Evolutionary conservation across 2,113 vertebrate species (phyloP).

Genomic region (Donacobius atricapilla): DNA sequence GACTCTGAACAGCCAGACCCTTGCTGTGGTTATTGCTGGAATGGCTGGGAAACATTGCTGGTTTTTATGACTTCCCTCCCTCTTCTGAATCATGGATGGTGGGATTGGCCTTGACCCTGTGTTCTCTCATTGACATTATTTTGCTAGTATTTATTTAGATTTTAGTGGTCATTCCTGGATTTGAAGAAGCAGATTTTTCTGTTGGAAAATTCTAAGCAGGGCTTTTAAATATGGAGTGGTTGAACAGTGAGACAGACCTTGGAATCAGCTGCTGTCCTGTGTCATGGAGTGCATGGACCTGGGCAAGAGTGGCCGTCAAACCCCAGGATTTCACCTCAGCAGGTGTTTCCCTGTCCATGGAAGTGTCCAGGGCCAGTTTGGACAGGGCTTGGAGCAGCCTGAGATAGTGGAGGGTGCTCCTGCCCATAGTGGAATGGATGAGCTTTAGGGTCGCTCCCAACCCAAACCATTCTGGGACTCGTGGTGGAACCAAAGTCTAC

Average conservation of each 20-base stretch:
- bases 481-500: fast-evolving
- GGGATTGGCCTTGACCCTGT: no score
- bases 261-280: neutral
- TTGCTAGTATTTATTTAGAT: neutral
- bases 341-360: neutral
- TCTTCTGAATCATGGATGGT: fast-evolving
- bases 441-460: neutral
- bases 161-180: neutral
- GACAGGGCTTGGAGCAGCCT: fast-evolving
- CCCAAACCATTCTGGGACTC: neutral
- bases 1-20: neutral
- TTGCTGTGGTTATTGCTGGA: neutral
- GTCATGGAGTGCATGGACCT: neutral
- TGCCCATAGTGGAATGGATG: neutral
- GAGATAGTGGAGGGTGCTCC: neutral
- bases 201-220: neutral
- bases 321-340: neutral
- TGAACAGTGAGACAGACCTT: neutral
- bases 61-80: neutral
- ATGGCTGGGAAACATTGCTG: neutral
- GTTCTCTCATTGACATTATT: neutral
- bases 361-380: neutral
- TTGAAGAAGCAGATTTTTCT: neutral
- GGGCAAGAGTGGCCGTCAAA: neutral
- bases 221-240: neutral